These are phyloP conservation scores for Lucilia cuprina DNA, from an alignment of 1,140 invertebrate species.

Conservation along the genomic window DNA sequence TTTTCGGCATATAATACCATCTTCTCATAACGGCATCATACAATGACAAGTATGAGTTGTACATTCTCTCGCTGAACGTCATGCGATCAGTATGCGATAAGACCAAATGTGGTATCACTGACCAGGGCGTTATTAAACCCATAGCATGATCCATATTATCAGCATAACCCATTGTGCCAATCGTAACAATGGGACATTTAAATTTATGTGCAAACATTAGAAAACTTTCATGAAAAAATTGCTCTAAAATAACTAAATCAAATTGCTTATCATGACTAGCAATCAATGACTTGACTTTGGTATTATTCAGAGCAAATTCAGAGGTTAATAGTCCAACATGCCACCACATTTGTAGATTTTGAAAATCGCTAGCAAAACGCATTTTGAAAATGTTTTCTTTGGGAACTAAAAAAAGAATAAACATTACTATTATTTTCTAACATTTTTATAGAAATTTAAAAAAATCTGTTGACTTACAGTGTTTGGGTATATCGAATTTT, in stretches of 20 bases:
- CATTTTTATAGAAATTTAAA: not conserved
- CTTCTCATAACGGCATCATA: constrained; percentile 54
- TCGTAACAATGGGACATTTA: constrained; percentile 64
- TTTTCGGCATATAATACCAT: constrained; percentile 54
- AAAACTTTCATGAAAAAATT: constrained; percentile 68
- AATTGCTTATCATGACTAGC: constrained; percentile 61
- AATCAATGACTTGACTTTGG: constrained; percentile 63
- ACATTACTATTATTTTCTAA: not conserved
- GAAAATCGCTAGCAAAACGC: constrained; percentile 53
- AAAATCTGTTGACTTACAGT: constrained; percentile 47
- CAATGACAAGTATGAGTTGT: constrained; percentile 55
- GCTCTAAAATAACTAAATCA: constrained; percentile 66
- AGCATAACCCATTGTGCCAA: constrained; percentile 64
- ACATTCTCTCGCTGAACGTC: constrained; percentile 52
- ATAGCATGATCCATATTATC: constrained; percentile 66
- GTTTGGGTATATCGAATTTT: constrained; percentile 65
- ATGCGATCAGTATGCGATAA: constrained; percentile 61
- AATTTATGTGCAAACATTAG: constrained; percentile 66
- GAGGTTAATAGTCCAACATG: constrained; percentile 62
- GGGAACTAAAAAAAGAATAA: constrained; percentile 46
- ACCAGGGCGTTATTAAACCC: constrained; percentile 65
- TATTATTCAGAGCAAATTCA: constrained; percentile 64
- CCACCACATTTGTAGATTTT: constrained; percentile 60
- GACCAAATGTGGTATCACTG: constrained; percentile 64
- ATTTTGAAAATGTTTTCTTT: constrained; percentile 59